Percentiles rank a stretch among this genome's conserved stretches.
Evolutionary conservation across 2,797 vertebrate genomes (phyloP).

Genomic region (Enteromius paludinosus): DNA sequence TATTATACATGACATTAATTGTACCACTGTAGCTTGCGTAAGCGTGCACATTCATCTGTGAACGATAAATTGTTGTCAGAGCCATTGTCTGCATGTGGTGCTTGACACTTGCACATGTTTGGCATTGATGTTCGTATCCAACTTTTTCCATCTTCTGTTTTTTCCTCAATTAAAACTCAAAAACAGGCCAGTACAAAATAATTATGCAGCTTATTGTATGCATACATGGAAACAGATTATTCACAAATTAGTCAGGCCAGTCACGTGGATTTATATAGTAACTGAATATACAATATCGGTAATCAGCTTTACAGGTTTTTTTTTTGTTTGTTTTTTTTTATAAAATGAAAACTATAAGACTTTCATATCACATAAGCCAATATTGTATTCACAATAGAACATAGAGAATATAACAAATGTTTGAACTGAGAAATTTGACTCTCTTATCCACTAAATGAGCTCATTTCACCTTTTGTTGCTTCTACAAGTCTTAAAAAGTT

Average conservation of each 20-base stretch:
- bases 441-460: no score
- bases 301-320: background rate
- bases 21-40: background rate
- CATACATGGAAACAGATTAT: background rate
- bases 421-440: no score
- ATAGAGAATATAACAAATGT: no score
- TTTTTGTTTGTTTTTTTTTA: no score
- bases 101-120: background rate
- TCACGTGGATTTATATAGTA: background rate
- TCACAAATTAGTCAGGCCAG: background rate
- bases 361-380: no score
- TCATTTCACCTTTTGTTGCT: no score
- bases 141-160: background rate
- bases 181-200: background rate
- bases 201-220: background rate
- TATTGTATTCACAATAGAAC: no score
- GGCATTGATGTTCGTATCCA: background rate
- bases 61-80: background rate
- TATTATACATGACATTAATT: background rate
- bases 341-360: no score
- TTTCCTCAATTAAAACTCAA: background rate
- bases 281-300: background rate
- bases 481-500: no score
- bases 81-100: background rate
- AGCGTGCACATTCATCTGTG: background rate